Evolutionary conservation across 2,888 invertebrate genomes (phyloP), one percentile per base, ranked within the genome.

Genomic region (Nebria brevicollis): DNA sequence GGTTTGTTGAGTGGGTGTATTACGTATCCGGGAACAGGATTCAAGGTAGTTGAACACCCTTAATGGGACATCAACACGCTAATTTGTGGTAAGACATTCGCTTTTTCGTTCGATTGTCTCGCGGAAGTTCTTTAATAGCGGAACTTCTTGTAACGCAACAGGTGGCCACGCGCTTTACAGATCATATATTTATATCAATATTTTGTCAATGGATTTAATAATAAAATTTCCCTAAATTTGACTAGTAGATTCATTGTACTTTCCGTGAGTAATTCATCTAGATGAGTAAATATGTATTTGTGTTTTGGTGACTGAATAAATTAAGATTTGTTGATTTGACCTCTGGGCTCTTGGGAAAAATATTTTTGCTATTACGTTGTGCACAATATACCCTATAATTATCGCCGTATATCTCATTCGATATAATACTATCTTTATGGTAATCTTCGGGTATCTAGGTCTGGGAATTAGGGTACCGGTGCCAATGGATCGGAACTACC

Each of bases 11-110:
- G 68, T 25, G 68, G 68, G 68, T 11, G 68, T 68, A 54, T 68
- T 34, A 68, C 8, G 77, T 82, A 81, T 82, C 83, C 74, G 80
- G 83, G 77, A 82, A 85, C 86, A 86, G 87, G 87, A 87, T 86
- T 86, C 84, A 85, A 85, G 87, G 86, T 87, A 85, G 85, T 84
- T 87, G 87, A 83, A 81, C 86, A 86, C 85, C 86, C 85, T 83
- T 82, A 77, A 72, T 65, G 77, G 83, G 82, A 73, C 81, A 83
- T 80, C 83, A 43, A 82, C 83, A 83, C 77, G 83, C 78, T 83
- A 83, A 83, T 84, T 84, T 84, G 84, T 66, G 83, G 82, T 83
- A 83, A 84, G 84, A 84, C 83, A 79, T 82, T 80, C 77, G 77
- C 83, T 82, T 82, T 81, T 78, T 70, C 15, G 54, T 83, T 82